Base-by-base conservation (phyloP, 2,888 invertebrate species). In the Arrhopalites spinosus region DNA sequence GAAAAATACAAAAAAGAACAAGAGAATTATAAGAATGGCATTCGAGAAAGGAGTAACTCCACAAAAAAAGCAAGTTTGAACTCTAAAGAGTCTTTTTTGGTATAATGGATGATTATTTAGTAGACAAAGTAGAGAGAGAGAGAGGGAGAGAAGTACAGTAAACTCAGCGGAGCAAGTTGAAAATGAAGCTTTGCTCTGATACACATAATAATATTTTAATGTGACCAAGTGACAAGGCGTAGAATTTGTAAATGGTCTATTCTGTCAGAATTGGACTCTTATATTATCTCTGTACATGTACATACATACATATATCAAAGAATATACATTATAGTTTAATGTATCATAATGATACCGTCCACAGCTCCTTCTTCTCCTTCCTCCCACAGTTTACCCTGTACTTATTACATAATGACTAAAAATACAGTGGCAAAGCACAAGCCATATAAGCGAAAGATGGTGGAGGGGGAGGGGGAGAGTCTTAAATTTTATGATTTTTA, bases 241-340 rank as follows among this genome's bases (percentile, higher is more conserved):
- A 78, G 78, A 81, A 81, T 81, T 80, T 76, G 79, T 78, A 80
- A 81, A 81, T 81, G 75, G 77, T 73, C 77, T 78, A 74, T 77
- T 74, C 75, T 77, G 76, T 77, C 74, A 77, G 27, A 61, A 61
- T 63, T 66, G 73, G 67, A 71, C 27, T 27, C 43, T 30, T 64
- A 20, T 59, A 74, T 74, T 77, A 67, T 67, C 59, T 73, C 75
- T 72, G 70, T 59, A 63, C 47, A 27, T 73, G 56, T 45, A 63
- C 36, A 23, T 20, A 45, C 61, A 64, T 64, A 56, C 47, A 36
- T 68, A 36, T 72, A n/a, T n/a, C n/a, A n/a, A n/a, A n/a, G n/a
- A n/a, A n/a, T n/a, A 67, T 71, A 68, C 74, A 36, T 7, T 36
- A 36, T 7, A 11, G 3, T 36, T 70, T 67, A 67, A 43, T 67